These are phyloP conservation scores for Rhodinocichla rosea DNA, from an alignment of 2,113 vertebrate genomes.

Conservation along the genomic window DNA sequence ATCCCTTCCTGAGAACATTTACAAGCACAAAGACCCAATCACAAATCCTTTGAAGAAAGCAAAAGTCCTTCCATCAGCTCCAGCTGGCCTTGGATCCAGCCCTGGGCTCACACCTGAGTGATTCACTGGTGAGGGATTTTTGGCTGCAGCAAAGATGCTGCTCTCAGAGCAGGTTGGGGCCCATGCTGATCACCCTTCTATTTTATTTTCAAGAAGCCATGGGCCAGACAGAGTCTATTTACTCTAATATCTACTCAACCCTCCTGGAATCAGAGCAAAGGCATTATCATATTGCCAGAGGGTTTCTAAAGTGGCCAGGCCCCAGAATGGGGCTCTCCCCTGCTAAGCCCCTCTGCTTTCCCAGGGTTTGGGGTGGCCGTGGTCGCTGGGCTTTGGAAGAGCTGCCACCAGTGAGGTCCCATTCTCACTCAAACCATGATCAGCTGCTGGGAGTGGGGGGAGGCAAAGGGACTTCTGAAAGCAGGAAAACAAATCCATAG, in stretches of 20 bases:
- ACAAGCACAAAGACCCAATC: not conserved
- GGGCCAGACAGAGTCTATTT: not conserved
- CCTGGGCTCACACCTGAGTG: not conserved
- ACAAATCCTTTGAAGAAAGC: not conserved
- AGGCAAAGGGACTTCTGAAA: conserved; percentile 22
- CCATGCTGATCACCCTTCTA: not conserved
- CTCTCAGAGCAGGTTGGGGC: not conserved
- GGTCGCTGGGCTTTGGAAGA: not conserved
- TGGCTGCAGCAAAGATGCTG: not conserved
- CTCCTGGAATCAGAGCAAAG: not conserved
- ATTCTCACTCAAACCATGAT: not conserved
- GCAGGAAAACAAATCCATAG: conserved; percentile 64
- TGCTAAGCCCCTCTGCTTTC: not conserved
- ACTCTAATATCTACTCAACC: not conserved
- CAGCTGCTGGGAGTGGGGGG: not conserved
- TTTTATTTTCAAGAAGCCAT: not conserved
- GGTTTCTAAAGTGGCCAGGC: not conserved
- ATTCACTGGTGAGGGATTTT: not conserved
- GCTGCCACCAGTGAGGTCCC: not conserved
- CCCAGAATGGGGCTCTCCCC: not conserved
- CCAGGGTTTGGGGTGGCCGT: not conserved
- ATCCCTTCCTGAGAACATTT: not conserved
- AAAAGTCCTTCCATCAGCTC: not conserved
- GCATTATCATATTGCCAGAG: not conserved
- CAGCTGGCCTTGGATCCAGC: not conserved